Evolutionary conservation across 2,888 invertebrate species (phyloP), one percentile per base, ranked within the genome.

Genomic region (Thera britannica): DNA sequence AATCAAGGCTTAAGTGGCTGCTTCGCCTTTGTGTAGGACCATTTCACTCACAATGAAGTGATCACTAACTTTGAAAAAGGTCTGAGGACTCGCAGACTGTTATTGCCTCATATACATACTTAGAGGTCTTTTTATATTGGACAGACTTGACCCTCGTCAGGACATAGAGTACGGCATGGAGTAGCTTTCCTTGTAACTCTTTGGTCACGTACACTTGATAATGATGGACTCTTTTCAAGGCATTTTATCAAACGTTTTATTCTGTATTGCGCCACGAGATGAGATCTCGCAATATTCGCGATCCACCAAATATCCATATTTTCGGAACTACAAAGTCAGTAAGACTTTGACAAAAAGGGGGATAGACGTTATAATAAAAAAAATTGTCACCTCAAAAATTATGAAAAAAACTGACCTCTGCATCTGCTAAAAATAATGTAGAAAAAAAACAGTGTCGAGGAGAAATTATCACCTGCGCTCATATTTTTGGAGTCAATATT

Each of bases 51-150:
- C 69, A 70, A 70, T 70, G 67, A 65, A 68, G 63, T 66, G 67
- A 70, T 67, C 66, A 63, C 70, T 63, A 65, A 62, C 68, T 70
- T 68, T 62, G 68, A 51, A 68, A 67, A 71, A 65, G 60, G 70
- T 63, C 62, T 41, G 67, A 69, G 59, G 52, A 68, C 49, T 65
- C 49, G 11, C 64, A 61, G 68, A 68, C 68, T 44, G 71, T 70
- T 73, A 71, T 73, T 73, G 73, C 67, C 70, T 62, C 68, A 68
- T 73, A 61, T 71, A 68, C 68, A 68, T 68, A 67, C 71, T 70
- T 69, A 66, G 67, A 58, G 68, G 60, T 64, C 68, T 60, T 62
- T 68, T 64, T 70, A 66, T 63, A 66, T 68, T 58, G 58, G 61
- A 64, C 55, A 41, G 58, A 62, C 70, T 66, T 70, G 70, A 72